These are phyloP conservation scores for Chloromyia formosa DNA, from an alignment of 2,888 invertebrate species.

Conservation along the genomic window DNA sequence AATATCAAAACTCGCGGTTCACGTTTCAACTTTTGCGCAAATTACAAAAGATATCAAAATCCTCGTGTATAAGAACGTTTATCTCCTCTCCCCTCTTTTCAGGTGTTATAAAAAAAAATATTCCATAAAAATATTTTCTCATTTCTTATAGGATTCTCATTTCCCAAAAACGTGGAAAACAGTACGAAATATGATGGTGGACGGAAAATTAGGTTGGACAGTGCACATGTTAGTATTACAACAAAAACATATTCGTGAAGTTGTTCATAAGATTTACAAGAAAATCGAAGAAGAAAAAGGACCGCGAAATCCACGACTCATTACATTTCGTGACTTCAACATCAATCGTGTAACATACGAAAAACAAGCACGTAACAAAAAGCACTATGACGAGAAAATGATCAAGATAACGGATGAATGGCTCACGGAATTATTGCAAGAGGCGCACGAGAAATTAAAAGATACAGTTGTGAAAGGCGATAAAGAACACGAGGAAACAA, in stretches of 20 bases:
- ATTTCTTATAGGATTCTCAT: slow-evolving; percentile 36
- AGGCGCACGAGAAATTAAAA: slow-evolving; percentile 3
- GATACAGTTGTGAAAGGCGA: not conserved
- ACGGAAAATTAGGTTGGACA: slow-evolving; percentile 18
- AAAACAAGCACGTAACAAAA: slow-evolving; percentile 1
- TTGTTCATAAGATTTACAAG: slow-evolving; percentile 11
- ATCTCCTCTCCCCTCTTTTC: no score
- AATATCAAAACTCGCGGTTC: no score
- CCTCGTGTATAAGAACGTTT: no score
- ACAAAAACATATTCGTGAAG: slow-evolving; percentile 21
- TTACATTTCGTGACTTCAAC: slow-evolving; percentile 23
- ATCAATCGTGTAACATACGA: slow-evolving; percentile 18
- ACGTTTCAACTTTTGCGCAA: no score
- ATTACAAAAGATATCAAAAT: no score
- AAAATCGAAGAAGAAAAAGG: slow-evolving; percentile 36
- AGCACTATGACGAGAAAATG: slow-evolving; percentile 33
- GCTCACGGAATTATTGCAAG: slow-evolving; percentile 16
- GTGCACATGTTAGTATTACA: not conserved
- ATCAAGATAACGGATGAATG: slow-evolving; percentile 26
- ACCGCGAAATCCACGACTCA: not conserved
- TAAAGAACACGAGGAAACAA: not conserved
- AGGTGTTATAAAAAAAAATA: no score
- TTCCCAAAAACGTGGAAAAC: slow-evolving; percentile 30
- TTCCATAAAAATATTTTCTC: slow-evolving; percentile 14
- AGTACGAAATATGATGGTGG: slow-evolving; percentile 11